Conservation (phyloP, 2,888 invertebrate species). For the Orchesella flavescens region DNA sequence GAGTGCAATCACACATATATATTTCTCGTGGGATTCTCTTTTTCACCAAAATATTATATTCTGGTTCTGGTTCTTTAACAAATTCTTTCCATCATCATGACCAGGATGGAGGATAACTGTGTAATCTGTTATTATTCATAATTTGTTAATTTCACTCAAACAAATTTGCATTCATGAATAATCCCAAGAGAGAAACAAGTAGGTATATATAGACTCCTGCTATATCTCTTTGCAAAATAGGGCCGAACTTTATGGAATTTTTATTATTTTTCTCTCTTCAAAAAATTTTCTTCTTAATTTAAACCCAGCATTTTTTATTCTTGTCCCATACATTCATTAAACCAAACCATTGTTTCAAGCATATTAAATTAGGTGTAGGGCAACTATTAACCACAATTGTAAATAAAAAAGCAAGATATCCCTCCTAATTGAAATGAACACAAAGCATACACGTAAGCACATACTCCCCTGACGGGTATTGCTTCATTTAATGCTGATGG, state of each 20-base stretch:
- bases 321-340: too few species aligned
- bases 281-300: background rate
- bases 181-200: background rate
- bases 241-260: constrained; percentile 26
- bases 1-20: background rate
- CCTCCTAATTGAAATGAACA: constrained; percentile 20
- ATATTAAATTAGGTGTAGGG: too few species aligned
- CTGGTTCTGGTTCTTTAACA: background rate
- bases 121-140: constrained; percentile 49
- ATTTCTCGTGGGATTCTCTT: constrained; percentile 25
- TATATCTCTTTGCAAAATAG: background rate
- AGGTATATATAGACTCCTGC: too few species aligned
- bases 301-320: background rate
- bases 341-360: too few species aligned
- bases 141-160: constrained; percentile 44
- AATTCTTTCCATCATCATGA: too few species aligned
- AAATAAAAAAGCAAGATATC: background rate
- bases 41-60: background rate
- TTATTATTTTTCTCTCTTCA: constrained; percentile 24
- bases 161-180: constrained; percentile 37
- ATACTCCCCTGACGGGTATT: constrained; percentile 8
- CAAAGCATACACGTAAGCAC: background rate
- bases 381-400: too few species aligned
- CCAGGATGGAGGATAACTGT: constrained; percentile 8
- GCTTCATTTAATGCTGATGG: constrained; percentile 9